Evolutionary conservation across 2,888 invertebrate genomes (phyloP).

Genomic region (Hirtodrosophila cameraria): DNA sequence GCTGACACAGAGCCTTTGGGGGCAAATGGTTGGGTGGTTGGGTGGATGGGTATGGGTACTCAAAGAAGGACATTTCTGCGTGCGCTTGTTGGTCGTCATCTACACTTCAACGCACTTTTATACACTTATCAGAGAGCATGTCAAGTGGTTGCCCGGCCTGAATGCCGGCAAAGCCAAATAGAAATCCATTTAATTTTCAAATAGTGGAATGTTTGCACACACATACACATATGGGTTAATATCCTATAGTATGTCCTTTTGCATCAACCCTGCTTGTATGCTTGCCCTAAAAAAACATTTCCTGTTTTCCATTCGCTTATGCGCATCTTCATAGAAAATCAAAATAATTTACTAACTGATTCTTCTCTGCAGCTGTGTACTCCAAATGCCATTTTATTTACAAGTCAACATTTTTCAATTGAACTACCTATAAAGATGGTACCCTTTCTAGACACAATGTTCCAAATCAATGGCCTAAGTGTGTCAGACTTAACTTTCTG

Average conservation of each 20-base stretch:
- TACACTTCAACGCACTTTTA: slow-evolving; percentile 62
- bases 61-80: slow-evolving; percentile 46
- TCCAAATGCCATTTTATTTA: no score
- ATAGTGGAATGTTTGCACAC: slow-evolving; percentile 63
- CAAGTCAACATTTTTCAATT: no score
- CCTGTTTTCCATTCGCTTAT: slow-evolving; percentile 23
- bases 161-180: slow-evolving; percentile 62
- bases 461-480: no score
- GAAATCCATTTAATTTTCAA: slow-evolving; percentile 79
- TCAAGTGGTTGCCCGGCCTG: slow-evolving; percentile 48
- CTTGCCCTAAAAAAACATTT: slow-evolving; percentile 28
- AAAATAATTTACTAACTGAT: slow-evolving; percentile 26
- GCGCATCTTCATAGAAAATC: slow-evolving; percentile 13
- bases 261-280: slow-evolving; percentile 1
- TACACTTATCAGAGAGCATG: slow-evolving; percentile 62
- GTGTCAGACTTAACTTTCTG: no score
- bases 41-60: slow-evolving; percentile 16
- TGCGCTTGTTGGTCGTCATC: slow-evolving; percentile 36
- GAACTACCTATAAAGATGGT: no score
- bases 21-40: slow-evolving; percentile 12
- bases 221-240: background rate
- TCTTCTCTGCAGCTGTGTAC: no score
- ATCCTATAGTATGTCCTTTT: slow-evolving; percentile 1
- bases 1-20: slow-evolving; percentile 25
- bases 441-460: no score